Conservation (phyloP, 2,797 vertebrate species). For the Avahi laniger region DNA sequence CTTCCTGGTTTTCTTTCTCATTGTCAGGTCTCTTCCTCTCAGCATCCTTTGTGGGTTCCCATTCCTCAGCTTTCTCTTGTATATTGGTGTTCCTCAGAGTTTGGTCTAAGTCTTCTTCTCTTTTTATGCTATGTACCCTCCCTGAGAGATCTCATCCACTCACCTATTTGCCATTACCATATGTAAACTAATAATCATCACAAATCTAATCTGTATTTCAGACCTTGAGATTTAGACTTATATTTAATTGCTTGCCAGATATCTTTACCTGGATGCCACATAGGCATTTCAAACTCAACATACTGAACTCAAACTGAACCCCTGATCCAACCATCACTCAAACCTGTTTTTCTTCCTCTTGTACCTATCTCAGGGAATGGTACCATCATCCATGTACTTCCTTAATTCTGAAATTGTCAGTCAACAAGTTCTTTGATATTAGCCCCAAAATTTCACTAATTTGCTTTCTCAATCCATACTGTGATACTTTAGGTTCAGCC, state of each 20-base stretch:
- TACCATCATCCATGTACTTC: not conserved
- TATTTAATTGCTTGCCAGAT: not conserved
- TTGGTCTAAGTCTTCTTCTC: not conserved
- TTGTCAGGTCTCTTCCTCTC: not conserved
- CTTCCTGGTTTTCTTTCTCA: not conserved
- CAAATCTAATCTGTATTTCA: not conserved
- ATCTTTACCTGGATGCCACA: not conserved
- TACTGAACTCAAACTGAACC: not conserved
- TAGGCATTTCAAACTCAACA: not conserved
- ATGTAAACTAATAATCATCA: not conserved
- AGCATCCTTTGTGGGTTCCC: not conserved
- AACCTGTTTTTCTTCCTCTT: not conserved
- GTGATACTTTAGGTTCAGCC: not conserved
- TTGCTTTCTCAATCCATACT: not conserved
- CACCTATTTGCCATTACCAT: not conserved
- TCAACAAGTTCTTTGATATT: slow-evolving; percentile 17
- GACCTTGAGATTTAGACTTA: not conserved
- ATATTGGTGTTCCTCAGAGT: not conserved
- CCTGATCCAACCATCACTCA: not conserved
- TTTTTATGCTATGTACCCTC: not conserved
- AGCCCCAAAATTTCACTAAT: not conserved
- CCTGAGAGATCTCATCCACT: not conserved
- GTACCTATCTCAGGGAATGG: not conserved
- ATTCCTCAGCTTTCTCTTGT: not conserved
- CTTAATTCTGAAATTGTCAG: not conserved